Percentiles rank a stretch among this genome's conserved stretches.
Evolutionary conservation across 2,113 vertebrate genomes (phyloP).

Genomic region (Lonchura striata): DNA sequence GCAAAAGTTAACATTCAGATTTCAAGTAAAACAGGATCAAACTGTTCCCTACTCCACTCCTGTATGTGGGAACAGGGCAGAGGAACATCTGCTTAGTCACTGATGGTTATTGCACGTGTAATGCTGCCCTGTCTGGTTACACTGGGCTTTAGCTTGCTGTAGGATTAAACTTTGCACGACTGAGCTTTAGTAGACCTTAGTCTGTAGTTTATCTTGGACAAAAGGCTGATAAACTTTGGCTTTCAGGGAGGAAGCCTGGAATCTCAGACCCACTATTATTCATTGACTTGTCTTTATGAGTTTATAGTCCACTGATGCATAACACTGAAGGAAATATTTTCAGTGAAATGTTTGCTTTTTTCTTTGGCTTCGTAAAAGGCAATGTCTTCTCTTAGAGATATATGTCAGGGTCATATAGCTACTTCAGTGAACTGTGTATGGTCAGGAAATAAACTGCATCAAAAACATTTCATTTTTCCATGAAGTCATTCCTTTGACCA

Average conservation of each 20-base stretch:
- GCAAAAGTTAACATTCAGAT: background rate
- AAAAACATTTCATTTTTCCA: conserved; percentile 15
- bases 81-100: conserved; percentile 31
- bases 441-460: conserved; percentile 2
- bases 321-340: conserved; percentile 52
- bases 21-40: background rate
- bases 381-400: conserved; percentile 43
- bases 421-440: conserved; percentile 44
- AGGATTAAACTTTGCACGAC: background rate
- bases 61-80: background rate
- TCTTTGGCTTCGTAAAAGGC: conserved; percentile 51
- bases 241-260: conserved; percentile 24
- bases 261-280: conserved; percentile 37
- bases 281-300: conserved; percentile 52
- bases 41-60: background rate
- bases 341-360: conserved; percentile 41
- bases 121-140: background rate
- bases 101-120: background rate
- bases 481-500: conserved; percentile 18
- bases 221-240: conserved; percentile 57
- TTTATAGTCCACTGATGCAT: conserved; percentile 35
- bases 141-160: background rate
- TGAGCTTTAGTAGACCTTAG: background rate
- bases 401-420: conserved; percentile 25
- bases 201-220: conserved; percentile 42